These are phyloP conservation scores for Halictus ligatus DNA, from an alignment of 2,888 invertebrate genomes.

Conservation along the genomic window DNA sequence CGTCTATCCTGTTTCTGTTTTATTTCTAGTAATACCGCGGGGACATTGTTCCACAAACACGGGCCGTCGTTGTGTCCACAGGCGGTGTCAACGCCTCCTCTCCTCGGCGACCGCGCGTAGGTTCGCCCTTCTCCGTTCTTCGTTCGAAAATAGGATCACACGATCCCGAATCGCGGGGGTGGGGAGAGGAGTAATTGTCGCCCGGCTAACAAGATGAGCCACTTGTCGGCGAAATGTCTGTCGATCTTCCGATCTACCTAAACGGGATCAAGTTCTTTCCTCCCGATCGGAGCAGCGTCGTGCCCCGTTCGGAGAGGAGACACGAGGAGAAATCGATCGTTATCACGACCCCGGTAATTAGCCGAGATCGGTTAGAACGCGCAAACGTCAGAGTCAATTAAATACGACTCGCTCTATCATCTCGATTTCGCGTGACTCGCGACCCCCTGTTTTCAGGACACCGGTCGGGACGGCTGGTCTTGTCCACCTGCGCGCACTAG, in stretches of 20 bases:
- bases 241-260: not conserved
- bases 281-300: not conserved
- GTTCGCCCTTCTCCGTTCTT: not conserved
- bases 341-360: conserved; percentile 36
- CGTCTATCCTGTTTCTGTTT: conserved; percentile 46
- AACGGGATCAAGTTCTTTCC: not conserved
- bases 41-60: conserved; percentile 61
- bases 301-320: not conserved
- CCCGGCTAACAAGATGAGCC: not conserved
- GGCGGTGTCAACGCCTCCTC: conserved; percentile 16
- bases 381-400: conserved; percentile 53
- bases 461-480: conserved; percentile 30
- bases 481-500: conserved; percentile 64
- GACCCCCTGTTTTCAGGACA: conserved; percentile 57
- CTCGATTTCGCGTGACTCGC: conserved; percentile 22
- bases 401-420: conserved; percentile 39
- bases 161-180: not conserved
- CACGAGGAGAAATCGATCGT: conserved; percentile 16
- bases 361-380: conserved; percentile 4
- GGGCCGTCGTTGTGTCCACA: conserved; percentile 14
- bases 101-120: not conserved
- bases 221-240: not conserved
- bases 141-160: conserved; percentile 26
- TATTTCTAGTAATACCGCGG: conserved; percentile 67
- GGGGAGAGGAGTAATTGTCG: not conserved